A percentile compares a stretch with the other conserved stretches of the same genome.
These are phyloP conservation scores for Alca torda DNA, from an alignment of 2,797 vertebrate genomes.

Conservation along the genomic window DNA sequence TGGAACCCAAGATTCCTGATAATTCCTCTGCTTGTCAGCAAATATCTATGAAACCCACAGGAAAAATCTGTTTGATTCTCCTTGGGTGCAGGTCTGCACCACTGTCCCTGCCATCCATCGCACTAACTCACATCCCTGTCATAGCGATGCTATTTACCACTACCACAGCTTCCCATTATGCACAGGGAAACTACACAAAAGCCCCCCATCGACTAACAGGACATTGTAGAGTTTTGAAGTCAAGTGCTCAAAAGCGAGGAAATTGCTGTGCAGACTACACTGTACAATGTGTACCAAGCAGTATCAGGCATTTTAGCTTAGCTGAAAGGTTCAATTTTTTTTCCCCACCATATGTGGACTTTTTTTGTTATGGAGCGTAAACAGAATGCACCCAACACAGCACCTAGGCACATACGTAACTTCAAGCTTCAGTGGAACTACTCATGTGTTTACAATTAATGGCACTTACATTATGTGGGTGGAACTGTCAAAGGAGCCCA, in stretches of 20 bases:
- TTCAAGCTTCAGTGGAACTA: not conserved
- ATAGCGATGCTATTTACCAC: not conserved
- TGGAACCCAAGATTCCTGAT: not conserved
- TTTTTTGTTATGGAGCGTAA: not conserved
- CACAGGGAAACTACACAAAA: not conserved
- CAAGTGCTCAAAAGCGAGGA: not conserved
- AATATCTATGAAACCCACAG: not conserved
- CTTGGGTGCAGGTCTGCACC: not conserved
- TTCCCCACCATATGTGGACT: not conserved
- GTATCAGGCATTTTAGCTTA: not conserved
- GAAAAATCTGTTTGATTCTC: not conserved
- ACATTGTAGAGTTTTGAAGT: not conserved
- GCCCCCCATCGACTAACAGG: not conserved
- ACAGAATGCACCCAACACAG: not conserved
- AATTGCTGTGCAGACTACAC: not conserved
- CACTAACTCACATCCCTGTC: not conserved
- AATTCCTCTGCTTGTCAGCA: not conserved
- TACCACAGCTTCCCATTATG: not conserved
- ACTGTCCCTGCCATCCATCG: not conserved
- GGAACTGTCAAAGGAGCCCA: not conserved
- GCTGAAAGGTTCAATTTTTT: not conserved
- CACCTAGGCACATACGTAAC: not conserved
- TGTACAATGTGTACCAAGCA: not conserved
- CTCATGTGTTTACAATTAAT: not conserved
- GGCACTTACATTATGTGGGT: accelerated